Percentiles rank a stretch among this genome's conserved stretches.
Evolutionary conservation across 2,113 vertebrate genomes (phyloP).

Genomic region (Isurus oxyrinchus): DNA sequence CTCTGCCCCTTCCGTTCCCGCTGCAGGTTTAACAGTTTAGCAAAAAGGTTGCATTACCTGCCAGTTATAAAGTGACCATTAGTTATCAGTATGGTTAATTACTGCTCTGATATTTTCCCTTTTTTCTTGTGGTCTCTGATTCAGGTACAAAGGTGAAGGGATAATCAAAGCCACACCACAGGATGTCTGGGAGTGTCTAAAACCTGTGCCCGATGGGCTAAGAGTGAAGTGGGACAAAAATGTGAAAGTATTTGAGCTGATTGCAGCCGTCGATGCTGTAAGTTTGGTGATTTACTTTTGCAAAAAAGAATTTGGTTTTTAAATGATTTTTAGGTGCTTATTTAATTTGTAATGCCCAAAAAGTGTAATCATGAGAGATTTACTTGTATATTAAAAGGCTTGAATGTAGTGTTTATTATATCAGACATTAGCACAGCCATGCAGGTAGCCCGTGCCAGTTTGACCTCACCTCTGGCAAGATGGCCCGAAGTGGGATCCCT

Average conservation of each 20-base stretch:
- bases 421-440: too few species aligned
- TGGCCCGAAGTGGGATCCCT: too few species aligned
- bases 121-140: not conserved
- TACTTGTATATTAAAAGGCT: not conserved
- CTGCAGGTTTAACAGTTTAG: not conserved
- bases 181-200: conserved; percentile 78
- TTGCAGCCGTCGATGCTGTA: conserved; percentile 72
- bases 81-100: not conserved
- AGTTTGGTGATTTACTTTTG: conserved; percentile 44
- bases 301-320: not conserved
- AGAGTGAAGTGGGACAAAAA: conserved; percentile 86
- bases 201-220: conserved; percentile 68
- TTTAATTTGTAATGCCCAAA: not conserved
- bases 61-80: not conserved
- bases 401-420: not conserved
- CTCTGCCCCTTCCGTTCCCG: not conserved
- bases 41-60: not conserved
- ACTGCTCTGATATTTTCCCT: not conserved
- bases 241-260: conserved; percentile 70
- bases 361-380: not conserved
- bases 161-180: conserved; percentile 57
- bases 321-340: not conserved
- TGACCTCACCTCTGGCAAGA: too few species aligned
- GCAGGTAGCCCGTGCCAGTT: too few species aligned
- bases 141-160: conserved; percentile 80